phyloP scores from a whole-genome alignment of 2,797 vertebrate genomes.

The Microchirus variegatus region DNA sequence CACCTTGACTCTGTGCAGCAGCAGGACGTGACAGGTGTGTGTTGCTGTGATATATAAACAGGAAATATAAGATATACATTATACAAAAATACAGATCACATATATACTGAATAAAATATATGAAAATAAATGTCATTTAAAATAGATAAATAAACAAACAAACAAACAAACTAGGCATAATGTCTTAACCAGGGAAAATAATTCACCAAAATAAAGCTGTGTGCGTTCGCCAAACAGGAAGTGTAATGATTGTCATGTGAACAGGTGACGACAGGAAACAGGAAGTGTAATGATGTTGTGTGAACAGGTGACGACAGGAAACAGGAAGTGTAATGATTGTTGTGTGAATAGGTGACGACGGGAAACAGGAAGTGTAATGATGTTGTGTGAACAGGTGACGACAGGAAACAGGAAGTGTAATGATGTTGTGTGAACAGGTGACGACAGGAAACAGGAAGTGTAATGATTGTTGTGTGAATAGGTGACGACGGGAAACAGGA shows the following conservation, averaged over 20 bases:
- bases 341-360: constrained; percentile 65
- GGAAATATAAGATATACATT: neutral
- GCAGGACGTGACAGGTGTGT: constrained; percentile 93
- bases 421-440: constrained; percentile 59
- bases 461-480: constrained; percentile 38
- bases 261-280: constrained; percentile 69
- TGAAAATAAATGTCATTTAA: no score
- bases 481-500: constrained; percentile 51
- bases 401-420: neutral
- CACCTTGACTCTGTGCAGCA: constrained; percentile 88
- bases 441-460: constrained; percentile 20
- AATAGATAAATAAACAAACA: no score
- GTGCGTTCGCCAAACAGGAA: no score
- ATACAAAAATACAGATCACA: no score
- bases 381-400: constrained; percentile 63
- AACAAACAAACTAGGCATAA: no score
- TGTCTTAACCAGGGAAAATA: no score
- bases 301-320: no score
- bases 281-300: no score
- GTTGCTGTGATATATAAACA: constrained; percentile 31
- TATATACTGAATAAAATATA: no score
- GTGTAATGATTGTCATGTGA: constrained; percentile 13
- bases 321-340: constrained; percentile 27
- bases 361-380: neutral
- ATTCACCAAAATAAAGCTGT: no score